phyloP scores from a whole-genome alignment of 1,140 invertebrate genomes.

The Eriosoma lanigerum region DNA sequence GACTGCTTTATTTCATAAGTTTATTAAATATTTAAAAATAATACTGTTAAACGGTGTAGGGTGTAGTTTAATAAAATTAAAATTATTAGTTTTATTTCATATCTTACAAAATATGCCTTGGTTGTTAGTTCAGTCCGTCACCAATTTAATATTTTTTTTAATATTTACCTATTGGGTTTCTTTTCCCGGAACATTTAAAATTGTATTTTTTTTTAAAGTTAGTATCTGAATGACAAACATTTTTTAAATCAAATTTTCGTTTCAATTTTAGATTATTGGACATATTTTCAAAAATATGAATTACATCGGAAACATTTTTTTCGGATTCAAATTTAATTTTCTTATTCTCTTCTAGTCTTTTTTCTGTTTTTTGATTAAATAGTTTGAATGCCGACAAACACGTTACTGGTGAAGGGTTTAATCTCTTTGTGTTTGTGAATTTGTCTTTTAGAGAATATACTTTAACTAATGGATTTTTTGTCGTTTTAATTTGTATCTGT shows the following conservation, averaged over 20 bases:
- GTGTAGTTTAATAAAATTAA: neutral
- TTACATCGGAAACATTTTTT: conserved; percentile 50
- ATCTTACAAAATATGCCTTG: neutral
- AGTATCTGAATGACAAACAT: neutral
- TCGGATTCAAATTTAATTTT: conserved; percentile 41
- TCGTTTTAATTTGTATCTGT: neutral
- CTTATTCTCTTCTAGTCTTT: neutral
- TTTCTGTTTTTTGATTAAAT: conserved; percentile 40
- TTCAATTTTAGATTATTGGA: neutral
- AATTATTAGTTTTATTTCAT: conserved; percentile 3
- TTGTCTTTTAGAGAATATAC: conserved; percentile 54
- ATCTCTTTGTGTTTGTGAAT: conserved; percentile 52
- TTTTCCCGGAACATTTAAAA: neutral
- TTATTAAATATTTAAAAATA: neutral
- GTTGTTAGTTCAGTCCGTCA: conserved; percentile 21
- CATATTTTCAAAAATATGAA: conserved; percentile 53
- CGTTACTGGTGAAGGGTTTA: conserved; percentile 53
- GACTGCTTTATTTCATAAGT: too few relatives aligned
- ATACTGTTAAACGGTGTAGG: neutral
- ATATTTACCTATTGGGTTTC: conserved; percentile 9
- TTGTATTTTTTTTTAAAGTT: neutral
- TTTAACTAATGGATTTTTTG: conserved; percentile 52
- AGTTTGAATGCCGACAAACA: conserved; percentile 54
- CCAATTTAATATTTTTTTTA: neutral
- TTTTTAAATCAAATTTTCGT: conserved; percentile 16